Conservation (phyloP, 2,888 invertebrate species). For the Dasysyrphus tricinctus region DNA sequence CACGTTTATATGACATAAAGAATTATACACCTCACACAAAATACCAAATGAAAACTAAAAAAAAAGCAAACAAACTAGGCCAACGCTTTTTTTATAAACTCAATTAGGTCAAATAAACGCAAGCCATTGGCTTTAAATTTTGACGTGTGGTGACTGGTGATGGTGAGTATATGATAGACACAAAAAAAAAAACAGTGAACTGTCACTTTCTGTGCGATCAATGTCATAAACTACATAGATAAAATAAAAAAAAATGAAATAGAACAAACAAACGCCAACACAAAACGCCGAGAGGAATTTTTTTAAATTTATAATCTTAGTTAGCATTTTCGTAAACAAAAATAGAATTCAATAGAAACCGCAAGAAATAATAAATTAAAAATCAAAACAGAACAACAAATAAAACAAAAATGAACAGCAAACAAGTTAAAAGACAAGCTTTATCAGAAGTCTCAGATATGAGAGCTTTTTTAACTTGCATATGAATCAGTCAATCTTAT, state of each 20-base stretch:
- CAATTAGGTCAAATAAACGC: slow-evolving; percentile 29
- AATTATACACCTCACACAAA: not conserved
- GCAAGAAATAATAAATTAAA: slow-evolving; percentile 22
- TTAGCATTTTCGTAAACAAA: slow-evolving; percentile 48
- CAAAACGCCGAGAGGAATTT: slow-evolving; percentile 10
- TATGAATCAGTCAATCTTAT: slow-evolving; percentile 8
- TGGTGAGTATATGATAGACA: not conserved
- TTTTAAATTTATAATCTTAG: not conserved
- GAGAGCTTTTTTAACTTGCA: slow-evolving; percentile 23
- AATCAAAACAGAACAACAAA: slow-evolving; percentile 1
- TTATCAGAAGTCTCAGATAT: slow-evolving; percentile 25
- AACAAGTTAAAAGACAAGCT: slow-evolving; percentile 27
- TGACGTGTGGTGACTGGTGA: slow-evolving; percentile 1
- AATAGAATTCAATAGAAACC: slow-evolving; percentile 30
- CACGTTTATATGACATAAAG: not conserved
- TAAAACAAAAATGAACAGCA: slow-evolving; percentile 1
- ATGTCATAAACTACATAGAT: slow-evolving; percentile 35
- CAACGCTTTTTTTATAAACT: not conserved
- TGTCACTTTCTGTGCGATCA: slow-evolving; percentile 47
- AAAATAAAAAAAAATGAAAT: not conserved
- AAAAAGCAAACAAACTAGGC: slow-evolving; percentile 5
- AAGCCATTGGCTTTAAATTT: slow-evolving; percentile 10
- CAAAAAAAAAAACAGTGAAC: not conserved
- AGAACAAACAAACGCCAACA: slow-evolving; percentile 37
- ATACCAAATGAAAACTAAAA: not conserved